Conservation (phyloP, 2,888 invertebrate genomes). For the Lithophane ornitopus region DNA sequence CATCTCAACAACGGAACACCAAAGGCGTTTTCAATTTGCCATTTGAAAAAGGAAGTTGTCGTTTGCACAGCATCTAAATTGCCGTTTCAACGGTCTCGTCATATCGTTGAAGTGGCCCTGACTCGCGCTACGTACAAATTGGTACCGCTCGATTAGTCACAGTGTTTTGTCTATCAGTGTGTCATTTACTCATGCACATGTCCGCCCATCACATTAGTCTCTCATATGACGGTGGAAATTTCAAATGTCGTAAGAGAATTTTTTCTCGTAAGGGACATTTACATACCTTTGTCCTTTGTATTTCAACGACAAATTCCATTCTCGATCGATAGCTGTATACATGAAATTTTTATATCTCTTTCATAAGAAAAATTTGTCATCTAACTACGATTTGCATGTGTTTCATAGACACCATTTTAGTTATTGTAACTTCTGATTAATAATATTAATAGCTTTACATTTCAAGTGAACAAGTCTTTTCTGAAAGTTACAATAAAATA, state of each 20-base stretch:
- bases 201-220: slow-evolving; percentile 55
- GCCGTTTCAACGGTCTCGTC: slow-evolving; percentile 73
- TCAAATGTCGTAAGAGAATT: background rate
- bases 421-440: background rate
- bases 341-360: background rate
- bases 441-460: too few relatives aligned
- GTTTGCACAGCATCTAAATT: slow-evolving; percentile 81
- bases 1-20: slow-evolving; percentile 53
- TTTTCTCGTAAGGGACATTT: background rate
- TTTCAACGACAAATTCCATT: background rate
- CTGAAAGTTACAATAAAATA: background rate
- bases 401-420: background rate
- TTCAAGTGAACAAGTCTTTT: too few relatives aligned
- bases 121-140: slow-evolving; percentile 72
- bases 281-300: background rate
- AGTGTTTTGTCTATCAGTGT: slow-evolving; percentile 69
- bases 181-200: slow-evolving; percentile 63
- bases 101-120: slow-evolving; percentile 75
- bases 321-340: background rate
- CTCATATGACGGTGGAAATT: slow-evolving; percentile 1
- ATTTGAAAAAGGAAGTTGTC: slow-evolving; percentile 79
- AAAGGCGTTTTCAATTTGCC: slow-evolving; percentile 69
- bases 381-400: background rate
- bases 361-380: background rate
- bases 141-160: slow-evolving; percentile 73